Evolutionary conservation across 1,140 invertebrate species (phyloP), one percentile per base, ranked within the genome.

Genomic region (Hypsibius dujardini): DNA sequence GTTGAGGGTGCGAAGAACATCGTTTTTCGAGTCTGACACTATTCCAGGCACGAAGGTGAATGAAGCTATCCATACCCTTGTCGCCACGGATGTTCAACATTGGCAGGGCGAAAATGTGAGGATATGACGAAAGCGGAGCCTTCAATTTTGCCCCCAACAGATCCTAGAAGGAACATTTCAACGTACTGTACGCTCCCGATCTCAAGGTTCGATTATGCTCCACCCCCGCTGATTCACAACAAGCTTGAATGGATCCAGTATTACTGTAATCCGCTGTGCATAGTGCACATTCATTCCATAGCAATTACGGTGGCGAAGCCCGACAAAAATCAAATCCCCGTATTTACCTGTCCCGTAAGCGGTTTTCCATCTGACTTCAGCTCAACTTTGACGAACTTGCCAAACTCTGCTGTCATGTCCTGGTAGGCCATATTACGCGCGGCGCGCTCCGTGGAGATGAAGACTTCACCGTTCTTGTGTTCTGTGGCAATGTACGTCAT

Each of bases 1-100:
- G 74, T 62, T 72, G 7, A 71, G 7, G 50, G 47, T 42, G 40
- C 7, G 15, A 70, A 50, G 7, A 15, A 71, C 59, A 56, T 72
- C 71, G 45, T 45, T 1, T 14, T 42, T 1, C 62, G 69, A 12
- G 71, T 28, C 47, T 73, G 72, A 7, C 46, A 56, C 7, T 7
- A 56, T 56, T n/a, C 7, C n/a, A 7, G 7, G n/a, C 7, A 7
- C 50, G 14, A 40, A 15, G 46, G 40, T 59, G 72, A 71, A 47
- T 7, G 71, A 7, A 7, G 45, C 47, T 14, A 74, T 45, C 46
- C 1, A 47, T 70, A 79, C 80, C 85, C 83, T 98, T 98, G 75
- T 96, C 92, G 78, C 95, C 90, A 80, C 95, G 95, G 73, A 99
- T 96, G 2, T 90, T 95, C 46, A 98, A 79, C 95, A 99, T 98